Percentiles rank a stretch among this genome's conserved stretches.
phyloP scores from a whole-genome alignment of 2,797 vertebrate genomes.

The Holocentrus rufus region DNA sequence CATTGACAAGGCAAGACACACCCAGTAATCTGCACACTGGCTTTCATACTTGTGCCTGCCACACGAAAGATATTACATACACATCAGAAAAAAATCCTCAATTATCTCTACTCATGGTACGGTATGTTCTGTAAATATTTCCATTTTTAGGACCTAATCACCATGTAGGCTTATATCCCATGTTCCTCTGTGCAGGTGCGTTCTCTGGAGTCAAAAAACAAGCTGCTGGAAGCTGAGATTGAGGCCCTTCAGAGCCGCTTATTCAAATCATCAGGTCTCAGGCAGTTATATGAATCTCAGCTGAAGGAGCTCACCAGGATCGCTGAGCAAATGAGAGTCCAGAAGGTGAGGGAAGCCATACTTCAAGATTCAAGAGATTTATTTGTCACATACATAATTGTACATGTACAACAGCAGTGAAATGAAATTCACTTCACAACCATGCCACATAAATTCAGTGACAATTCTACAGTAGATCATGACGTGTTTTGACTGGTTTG shows the following conservation, averaged over 20 bases:
- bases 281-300: constrained; percentile 77
- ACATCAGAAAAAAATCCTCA: not conserved
- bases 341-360: constrained; percentile 70
- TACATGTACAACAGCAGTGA: too few species aligned
- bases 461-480: not conserved
- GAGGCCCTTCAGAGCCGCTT: constrained; percentile 69
- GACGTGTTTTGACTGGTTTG: not conserved
- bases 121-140: too few species aligned
- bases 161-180: not conserved
- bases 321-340: constrained; percentile 77
- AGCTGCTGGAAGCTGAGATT: constrained; percentile 74
- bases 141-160: too few species aligned
- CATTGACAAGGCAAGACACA: constrained; percentile 77
- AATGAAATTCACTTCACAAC: too few species aligned
- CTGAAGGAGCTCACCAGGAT: constrained; percentile 75
- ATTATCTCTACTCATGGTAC: not conserved
- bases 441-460: too few species aligned
- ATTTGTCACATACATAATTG: too few species aligned
- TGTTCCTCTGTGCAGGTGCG: constrained; percentile 72
- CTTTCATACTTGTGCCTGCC: not conserved
- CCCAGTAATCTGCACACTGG: not conserved
- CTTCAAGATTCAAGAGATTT: too few species aligned
- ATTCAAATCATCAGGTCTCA: constrained; percentile 73
- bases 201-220: constrained; percentile 77
- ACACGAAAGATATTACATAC: not conserved